phyloP scores from a whole-genome alignment of 2,797 vertebrate species.

The Pseudotriccus pelzelni region DNA sequence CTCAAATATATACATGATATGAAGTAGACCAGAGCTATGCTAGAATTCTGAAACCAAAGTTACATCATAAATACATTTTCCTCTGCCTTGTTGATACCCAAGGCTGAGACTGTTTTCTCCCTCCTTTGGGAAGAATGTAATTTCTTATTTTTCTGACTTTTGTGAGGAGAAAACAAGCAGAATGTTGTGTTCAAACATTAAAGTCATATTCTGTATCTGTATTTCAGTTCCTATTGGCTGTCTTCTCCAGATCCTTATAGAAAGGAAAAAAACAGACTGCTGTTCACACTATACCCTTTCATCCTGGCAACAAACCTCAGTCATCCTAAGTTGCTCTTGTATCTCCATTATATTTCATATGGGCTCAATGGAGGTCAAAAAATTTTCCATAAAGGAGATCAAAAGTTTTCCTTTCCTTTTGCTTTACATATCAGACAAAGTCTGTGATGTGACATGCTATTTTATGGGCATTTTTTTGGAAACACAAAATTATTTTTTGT shows the following conservation, averaged over 20 bases:
- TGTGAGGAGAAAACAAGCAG: background rate
- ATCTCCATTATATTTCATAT: background rate
- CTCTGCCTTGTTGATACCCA: background rate
- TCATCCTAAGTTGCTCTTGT: background rate
- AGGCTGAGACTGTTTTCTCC: background rate
- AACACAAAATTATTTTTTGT: background rate
- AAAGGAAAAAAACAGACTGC: background rate
- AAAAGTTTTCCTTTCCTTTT: background rate
- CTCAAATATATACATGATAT: background rate
- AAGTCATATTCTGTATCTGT: background rate
- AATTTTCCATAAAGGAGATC: background rate
- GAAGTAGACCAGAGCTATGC: background rate
- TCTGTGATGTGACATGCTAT: background rate
- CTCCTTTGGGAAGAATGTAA: background rate
- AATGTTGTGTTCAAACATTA: background rate
- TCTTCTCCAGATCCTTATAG: background rate
- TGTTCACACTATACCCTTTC: background rate
- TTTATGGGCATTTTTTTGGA: background rate
- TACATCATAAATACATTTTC: background rate
- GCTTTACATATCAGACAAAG: background rate
- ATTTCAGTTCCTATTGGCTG: background rate
- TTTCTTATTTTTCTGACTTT: background rate
- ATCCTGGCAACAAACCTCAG: background rate
- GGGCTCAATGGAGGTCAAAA: background rate
- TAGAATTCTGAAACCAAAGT: background rate